Evolutionary conservation across 2,888 invertebrate genomes (phyloP), one percentile per base, ranked within the genome.

Genomic region (Aspidiotus rigidus): DNA sequence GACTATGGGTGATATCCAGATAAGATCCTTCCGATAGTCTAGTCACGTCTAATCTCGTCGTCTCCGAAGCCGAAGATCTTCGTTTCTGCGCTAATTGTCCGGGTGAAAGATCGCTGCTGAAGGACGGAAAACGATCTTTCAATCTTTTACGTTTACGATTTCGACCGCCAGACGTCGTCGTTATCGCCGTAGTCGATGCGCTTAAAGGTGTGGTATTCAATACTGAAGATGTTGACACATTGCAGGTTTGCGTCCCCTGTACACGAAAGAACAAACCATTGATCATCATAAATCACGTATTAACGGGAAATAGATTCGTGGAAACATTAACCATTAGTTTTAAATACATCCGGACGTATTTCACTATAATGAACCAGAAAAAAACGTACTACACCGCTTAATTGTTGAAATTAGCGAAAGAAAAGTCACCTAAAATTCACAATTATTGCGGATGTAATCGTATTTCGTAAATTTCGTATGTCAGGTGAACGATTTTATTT

Each of bases 1-100:
- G 90, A 79, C 90, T 89, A 66, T 87, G 84, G 66, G 93, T 93
- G 75, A 89, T 89, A 77, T 95, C 95, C 73, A 95, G 83, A 78
- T 93, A 88, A 74, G 93, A 93, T 44, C 89, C 90, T 62, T 71
- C 71, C 5, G 72, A 72, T 9, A 69, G n/a, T 8, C 72, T 62
- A 73, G 91, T 91, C 69, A 91, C 85, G 73, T 90, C 90, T 70
- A 93, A 83, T 71, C 89, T 83, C 49, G 89, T 90, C 61, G 90
- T 87, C 61, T 91, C 86, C 7, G 91, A 91, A 61, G 91, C 86
- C 8, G 91, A 91, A 1, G 93, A 92, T 72, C 93, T 85, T 40
- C 93, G 83, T 79, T 93, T 93, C 77, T 64, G 73, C 69, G 69
- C 79, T 78, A 77, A 80, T 80, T 75, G 8, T 83, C 83, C 71